Conservation (phyloP, 1,140 invertebrate genomes). For the Colletes gigas region DNA sequence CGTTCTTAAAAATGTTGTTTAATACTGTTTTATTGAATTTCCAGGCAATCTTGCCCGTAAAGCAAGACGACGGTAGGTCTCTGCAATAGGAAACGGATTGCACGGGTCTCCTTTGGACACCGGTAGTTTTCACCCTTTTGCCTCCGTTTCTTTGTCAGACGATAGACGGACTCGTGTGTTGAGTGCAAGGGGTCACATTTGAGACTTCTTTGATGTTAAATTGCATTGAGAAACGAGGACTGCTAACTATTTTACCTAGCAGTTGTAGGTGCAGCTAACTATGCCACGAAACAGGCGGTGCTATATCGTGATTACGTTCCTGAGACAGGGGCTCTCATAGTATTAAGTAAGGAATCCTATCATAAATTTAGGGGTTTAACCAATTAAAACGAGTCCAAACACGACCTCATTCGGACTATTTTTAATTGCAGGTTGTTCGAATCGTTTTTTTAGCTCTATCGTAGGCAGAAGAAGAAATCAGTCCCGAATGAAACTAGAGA, state of each 20-base stretch:
- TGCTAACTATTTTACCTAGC: conserved; percentile 32
- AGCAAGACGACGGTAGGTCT: neutral
- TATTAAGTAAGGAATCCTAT: neutral
- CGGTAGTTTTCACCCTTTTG: neutral
- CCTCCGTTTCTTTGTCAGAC: conserved; percentile 3
- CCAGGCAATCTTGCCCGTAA: neutral
- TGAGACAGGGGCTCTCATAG: conserved; percentile 13
- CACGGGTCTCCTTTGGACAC: neutral
- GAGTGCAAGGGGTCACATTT: neutral
- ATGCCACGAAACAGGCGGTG: neutral
- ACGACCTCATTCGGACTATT: too few species aligned
- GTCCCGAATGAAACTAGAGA: neutral
- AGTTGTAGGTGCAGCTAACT: conserved; percentile 30
- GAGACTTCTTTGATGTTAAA: conserved; percentile 51
- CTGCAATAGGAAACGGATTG: neutral
- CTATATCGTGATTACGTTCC: conserved; percentile 1
- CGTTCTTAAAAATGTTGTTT: too few species aligned
- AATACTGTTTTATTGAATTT: neutral
- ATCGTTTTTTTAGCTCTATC: too few species aligned
- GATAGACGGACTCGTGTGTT: conserved; percentile 17
- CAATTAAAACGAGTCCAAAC: too few species aligned
- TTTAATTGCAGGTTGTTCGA: too few species aligned
- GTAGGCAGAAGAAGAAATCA: too few species aligned
- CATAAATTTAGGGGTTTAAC: too few species aligned
- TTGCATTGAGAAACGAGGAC: conserved; percentile 43